Conservation (phyloP, 2,113 vertebrate species). For the Pagrus major region DNA sequence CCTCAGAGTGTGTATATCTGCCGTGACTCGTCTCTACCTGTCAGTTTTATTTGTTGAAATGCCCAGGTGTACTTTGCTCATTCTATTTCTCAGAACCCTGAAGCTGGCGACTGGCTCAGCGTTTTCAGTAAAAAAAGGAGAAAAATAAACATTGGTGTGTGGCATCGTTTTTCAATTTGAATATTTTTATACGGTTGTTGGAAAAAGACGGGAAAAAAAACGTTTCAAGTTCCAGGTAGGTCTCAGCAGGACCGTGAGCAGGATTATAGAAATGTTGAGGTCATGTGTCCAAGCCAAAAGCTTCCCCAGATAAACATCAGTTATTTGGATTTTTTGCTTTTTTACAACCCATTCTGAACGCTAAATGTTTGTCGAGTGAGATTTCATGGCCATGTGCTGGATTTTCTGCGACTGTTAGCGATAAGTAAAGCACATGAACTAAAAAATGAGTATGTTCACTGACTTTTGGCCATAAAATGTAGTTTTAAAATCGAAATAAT, state of each 20-base stretch:
- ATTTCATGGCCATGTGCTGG: too few relatives aligned
- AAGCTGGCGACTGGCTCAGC: conserved; percentile 69
- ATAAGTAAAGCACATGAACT: too few relatives aligned
- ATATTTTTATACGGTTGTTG: background rate
- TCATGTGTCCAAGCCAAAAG: background rate
- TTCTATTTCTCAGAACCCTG: conserved; percentile 72
- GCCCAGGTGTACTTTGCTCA: conserved; percentile 75
- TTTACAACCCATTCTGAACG: too few relatives aligned
- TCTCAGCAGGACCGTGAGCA: background rate
- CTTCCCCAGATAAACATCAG: background rate
- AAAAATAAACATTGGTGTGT: conserved; percentile 61
- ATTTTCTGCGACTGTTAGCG: too few relatives aligned
- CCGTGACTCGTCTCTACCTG: conserved; percentile 41
- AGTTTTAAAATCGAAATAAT: too few relatives aligned
- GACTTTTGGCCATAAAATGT: too few relatives aligned
- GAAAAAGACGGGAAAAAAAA: background rate
- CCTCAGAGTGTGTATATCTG: conserved; percentile 61
- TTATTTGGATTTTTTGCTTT: too few relatives aligned
- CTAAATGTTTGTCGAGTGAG: too few relatives aligned
- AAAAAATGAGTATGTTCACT: too few relatives aligned
- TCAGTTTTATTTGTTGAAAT: conserved; percentile 73
- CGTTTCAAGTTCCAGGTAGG: background rate
- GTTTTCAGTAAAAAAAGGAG: conserved; percentile 80
- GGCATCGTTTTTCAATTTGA: conserved; percentile 18
- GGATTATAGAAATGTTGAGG: background rate